A percentile compares a stretch with the other conserved stretches of the same genome.
phyloP scores from a whole-genome alignment of 2,113 vertebrate species.

The Meriones unguiculatus region DNA sequence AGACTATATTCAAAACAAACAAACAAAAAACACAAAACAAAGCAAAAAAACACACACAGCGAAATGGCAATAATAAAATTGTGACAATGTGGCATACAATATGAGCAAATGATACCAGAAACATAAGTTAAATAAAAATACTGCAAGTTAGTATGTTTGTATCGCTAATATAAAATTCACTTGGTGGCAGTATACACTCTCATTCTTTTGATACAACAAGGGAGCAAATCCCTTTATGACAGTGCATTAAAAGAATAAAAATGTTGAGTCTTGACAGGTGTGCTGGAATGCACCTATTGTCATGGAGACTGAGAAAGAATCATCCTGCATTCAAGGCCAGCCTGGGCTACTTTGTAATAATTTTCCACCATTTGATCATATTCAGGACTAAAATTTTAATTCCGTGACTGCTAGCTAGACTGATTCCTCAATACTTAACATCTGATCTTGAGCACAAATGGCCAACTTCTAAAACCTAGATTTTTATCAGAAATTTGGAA shows the following conservation, averaged over 20 bases:
- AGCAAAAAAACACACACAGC: not conserved
- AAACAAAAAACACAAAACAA: not conserved
- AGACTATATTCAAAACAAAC: not conserved
- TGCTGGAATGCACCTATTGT: not conserved
- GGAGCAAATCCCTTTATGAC: not conserved
- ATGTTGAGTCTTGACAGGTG: not conserved
- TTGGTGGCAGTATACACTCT: not conserved
- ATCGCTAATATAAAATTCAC: not conserved
- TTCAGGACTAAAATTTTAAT: slow-evolving; percentile 10
- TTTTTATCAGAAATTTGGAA: slow-evolving; percentile 27
- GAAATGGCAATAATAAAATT: not conserved
- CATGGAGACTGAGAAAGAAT: not conserved
- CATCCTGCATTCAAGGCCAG: not conserved
- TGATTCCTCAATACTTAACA: not conserved
- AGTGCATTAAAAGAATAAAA: slow-evolving; percentile 17
- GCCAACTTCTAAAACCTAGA: not conserved
- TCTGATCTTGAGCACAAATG: not conserved
- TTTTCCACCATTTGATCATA: slow-evolving; percentile 5
- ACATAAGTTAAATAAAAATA: not conserved
- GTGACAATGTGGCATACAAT: not conserved
- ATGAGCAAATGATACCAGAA: slow-evolving; percentile 7
- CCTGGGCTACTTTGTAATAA: not conserved
- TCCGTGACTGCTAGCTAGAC: not conserved
- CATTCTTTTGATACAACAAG: not conserved
- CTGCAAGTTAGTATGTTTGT: not conserved